Percentiles rank a stretch among this genome's conserved stretches.
Conservation (phyloP, 1,140 invertebrate genomes). For the Papilio glaucus region DNA sequence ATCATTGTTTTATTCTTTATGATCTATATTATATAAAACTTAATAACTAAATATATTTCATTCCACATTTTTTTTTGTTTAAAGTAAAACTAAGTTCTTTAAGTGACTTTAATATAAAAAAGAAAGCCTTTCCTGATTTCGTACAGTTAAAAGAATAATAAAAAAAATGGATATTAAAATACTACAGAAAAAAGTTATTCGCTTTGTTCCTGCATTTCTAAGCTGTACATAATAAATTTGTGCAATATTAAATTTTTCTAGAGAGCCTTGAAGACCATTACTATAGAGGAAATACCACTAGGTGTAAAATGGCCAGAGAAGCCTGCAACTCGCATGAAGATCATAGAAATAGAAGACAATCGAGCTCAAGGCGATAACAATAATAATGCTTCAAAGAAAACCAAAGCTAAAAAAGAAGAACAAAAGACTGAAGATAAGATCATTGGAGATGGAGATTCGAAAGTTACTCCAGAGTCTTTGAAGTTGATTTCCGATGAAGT, state of each 20-base stretch:
- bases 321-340: constrained; percentile 59
- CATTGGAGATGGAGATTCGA: constrained; percentile 38
- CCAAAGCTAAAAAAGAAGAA: constrained; percentile 33
- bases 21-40: too few relatives aligned
- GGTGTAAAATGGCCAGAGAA: constrained; percentile 64
- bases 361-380: constrained; percentile 52
- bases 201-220: too few relatives aligned
- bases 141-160: too few relatives aligned
- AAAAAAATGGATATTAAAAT: too few relatives aligned
- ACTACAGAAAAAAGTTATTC: too few relatives aligned
- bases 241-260: constrained; percentile 59
- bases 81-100: too few relatives aligned
- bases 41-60: too few relatives aligned
- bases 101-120: too few relatives aligned
- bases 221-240: too few relatives aligned
- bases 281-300: constrained; percentile 82
- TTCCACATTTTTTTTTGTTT: too few relatives aligned
- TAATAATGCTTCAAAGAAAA: constrained; percentile 53
- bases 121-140: too few relatives aligned
- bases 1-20: too few relatives aligned
- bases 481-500: constrained; percentile 44
- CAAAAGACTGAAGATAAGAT: constrained; percentile 32
- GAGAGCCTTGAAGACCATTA: constrained; percentile 83
- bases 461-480: constrained; percentile 45
- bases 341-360: constrained; percentile 62